A percentile compares a stretch with the other conserved stretches of the same genome.
phyloP scores from a whole-genome alignment of 2,113 vertebrate species.

The Ameiurus melas region DNA sequence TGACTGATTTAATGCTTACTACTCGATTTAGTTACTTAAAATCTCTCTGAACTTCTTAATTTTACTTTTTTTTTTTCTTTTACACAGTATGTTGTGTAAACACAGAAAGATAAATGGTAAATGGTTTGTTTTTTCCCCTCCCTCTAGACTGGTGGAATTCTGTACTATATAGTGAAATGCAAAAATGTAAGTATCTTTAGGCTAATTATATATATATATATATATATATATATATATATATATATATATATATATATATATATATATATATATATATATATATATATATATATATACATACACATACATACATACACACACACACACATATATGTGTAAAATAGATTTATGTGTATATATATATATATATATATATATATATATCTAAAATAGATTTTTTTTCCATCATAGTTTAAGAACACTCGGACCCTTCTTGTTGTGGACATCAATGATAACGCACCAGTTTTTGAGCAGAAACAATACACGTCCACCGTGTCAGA shows the following conservation, averaged over 20 bases:
- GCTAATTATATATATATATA: no score
- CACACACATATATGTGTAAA: no score
- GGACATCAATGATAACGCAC: constrained; percentile 71
- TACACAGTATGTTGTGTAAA: background rate
- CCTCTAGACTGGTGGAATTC: constrained; percentile 42
- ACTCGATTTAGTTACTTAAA: background rate
- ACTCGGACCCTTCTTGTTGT: constrained; percentile 16
- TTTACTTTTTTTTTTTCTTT: background rate
- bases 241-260: no score
- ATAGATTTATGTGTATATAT: no score
- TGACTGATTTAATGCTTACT: background rate
- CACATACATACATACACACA: no score
- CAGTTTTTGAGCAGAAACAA: constrained; percentile 60
- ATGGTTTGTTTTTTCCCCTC: constrained; percentile 34
- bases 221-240: no score
- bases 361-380: no score
- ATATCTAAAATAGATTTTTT: background rate
- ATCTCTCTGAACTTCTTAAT: no score
- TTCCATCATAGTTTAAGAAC: constrained; percentile 57
- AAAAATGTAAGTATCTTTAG: constrained; percentile 38
- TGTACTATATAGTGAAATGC: constrained; percentile 64
- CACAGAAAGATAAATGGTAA: background rate
- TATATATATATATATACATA: no score
- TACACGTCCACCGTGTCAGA: constrained; percentile 65
- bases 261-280: no score